Percentiles rank a stretch among this genome's conserved stretches.
Evolutionary conservation across 2,797 vertebrate genomes (phyloP).

Genomic region (Sciurus carolinensis): DNA sequence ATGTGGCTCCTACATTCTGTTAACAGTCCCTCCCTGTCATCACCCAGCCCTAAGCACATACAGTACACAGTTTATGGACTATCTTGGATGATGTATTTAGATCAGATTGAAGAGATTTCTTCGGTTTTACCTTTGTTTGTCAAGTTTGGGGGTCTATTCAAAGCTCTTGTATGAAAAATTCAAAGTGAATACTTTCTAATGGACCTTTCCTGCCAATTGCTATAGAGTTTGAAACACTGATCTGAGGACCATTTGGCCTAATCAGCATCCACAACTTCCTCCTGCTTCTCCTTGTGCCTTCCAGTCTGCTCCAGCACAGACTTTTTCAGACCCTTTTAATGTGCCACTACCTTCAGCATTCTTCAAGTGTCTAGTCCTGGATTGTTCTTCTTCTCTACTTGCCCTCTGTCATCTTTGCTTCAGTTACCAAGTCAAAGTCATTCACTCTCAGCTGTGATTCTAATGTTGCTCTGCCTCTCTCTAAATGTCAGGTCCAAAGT

Average conservation of each 20-base stretch:
- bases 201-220: slow-evolving; percentile 54
- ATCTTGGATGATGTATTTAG: slow-evolving; percentile 83
- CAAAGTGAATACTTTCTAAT: slow-evolving; percentile 61
- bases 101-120: slow-evolving; percentile 81
- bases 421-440: not conserved
- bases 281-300: slow-evolving; percentile 62
- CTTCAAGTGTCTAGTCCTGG: slow-evolving; percentile 34
- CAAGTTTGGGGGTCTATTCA: slow-evolving; percentile 71
- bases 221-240: slow-evolving; percentile 55
- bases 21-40: slow-evolving; percentile 87
- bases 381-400: slow-evolving; percentile 52
- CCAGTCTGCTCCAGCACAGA: not conserved
- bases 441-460: not conserved
- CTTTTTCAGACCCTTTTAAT: slow-evolving; percentile 24
- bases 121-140: slow-evolving; percentile 85
- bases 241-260: slow-evolving; percentile 69
- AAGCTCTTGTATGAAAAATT: slow-evolving; percentile 54
- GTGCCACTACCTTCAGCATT: slow-evolving; percentile 12
- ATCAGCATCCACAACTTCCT: not conserved
- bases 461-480: not conserved
- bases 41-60: slow-evolving; percentile 86
- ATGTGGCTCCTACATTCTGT: slow-evolving; percentile 87
- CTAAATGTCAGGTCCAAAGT: slow-evolving; percentile 36
- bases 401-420: slow-evolving; percentile 54
- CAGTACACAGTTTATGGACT: slow-evolving; percentile 84